These are phyloP conservation scores for Dasyurus viverrinus DNA, from an alignment of 2,113 vertebrate species.

Conservation along the genomic window DNA sequence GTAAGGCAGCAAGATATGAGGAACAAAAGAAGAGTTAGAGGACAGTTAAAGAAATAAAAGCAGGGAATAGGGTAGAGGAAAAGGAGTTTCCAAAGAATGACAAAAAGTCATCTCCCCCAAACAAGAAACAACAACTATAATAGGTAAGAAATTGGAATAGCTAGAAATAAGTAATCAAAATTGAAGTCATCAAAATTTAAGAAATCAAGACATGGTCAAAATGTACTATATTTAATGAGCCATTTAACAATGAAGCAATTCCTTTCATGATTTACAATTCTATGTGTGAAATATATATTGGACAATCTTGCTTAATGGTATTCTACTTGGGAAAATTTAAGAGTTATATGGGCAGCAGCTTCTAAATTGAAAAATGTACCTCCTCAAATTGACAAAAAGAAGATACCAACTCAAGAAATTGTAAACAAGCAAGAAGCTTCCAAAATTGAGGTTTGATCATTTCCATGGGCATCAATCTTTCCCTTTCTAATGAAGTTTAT, in stretches of 20 bases:
- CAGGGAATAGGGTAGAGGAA: neutral
- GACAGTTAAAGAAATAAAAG: neutral
- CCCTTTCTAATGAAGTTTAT: conserved; percentile 36
- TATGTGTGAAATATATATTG: neutral
- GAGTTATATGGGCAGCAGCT: neutral
- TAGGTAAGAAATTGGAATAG: neutral
- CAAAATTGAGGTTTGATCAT: conserved; percentile 9
- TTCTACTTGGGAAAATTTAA: conserved; percentile 1
- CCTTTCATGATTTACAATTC: neutral
- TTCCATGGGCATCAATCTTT: neutral
- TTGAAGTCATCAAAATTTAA: neutral
- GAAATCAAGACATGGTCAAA: neutral
- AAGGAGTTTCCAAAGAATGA: neutral
- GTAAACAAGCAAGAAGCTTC: neutral
- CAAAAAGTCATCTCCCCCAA: neutral
- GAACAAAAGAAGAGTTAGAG: conserved; percentile 53
- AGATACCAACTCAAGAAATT: neutral
- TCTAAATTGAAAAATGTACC: neutral
- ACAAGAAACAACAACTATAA: neutral
- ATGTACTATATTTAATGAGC: neutral
- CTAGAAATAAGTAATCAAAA: no score
- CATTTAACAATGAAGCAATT: neutral
- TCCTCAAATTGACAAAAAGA: neutral
- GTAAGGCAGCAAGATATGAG: conserved; percentile 40
- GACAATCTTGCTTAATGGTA: neutral